These are phyloP conservation scores for Artemia sp. DNA, from an alignment of 2,888 invertebrate species.

Conservation along the genomic window DNA sequence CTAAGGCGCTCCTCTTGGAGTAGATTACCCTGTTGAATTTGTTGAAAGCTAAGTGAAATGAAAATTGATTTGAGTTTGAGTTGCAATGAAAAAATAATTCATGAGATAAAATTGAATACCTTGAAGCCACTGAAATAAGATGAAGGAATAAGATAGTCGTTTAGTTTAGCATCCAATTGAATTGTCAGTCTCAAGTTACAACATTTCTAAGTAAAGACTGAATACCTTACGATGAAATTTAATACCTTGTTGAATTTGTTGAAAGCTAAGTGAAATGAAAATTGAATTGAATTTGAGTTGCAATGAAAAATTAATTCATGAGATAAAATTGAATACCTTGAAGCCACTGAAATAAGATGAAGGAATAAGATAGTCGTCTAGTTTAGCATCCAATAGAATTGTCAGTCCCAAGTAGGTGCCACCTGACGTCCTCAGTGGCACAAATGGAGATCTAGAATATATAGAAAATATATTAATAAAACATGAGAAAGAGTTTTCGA, in stretches of 20 bases:
- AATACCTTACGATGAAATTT: no score
- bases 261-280: no score
- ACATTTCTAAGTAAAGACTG: no score
- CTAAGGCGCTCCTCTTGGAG: no score
- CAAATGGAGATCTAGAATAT: not conserved
- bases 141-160: conserved; percentile 18
- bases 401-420: conserved; percentile 1
- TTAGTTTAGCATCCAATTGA: conserved; percentile 14
- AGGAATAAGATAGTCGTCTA: conserved; percentile 18
- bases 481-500: not conserved
- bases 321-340: conserved; percentile 12
- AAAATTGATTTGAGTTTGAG: no score
- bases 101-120: not conserved
- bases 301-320: no score
- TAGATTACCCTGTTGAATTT: no score
- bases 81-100: no score
- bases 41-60: no score
- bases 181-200: not conserved
- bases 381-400: conserved; percentile 11
- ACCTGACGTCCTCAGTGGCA: not conserved
- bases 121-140: conserved; percentile 19
- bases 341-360: conserved; percentile 19
- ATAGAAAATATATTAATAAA: not conserved
- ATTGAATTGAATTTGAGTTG: no score
- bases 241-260: no score